Evolutionary conservation across 2,797 vertebrate genomes (phyloP).

Genomic region (Natrix natrix): DNA sequence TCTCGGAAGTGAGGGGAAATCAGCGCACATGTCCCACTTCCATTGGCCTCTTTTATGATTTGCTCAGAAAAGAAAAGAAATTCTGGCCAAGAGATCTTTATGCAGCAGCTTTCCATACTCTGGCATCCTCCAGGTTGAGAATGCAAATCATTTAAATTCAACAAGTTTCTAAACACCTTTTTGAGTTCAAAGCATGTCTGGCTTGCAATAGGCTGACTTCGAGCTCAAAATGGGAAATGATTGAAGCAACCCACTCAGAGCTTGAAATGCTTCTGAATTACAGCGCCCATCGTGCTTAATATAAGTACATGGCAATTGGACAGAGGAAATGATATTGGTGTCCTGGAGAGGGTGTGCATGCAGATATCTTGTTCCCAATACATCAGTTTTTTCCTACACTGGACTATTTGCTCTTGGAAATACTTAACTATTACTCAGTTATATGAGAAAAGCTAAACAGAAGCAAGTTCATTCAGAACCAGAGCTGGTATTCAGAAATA

Average conservation of each 20-base stretch:
- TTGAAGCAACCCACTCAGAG: not conserved
- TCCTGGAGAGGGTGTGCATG: not conserved
- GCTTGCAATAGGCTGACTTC: not conserved
- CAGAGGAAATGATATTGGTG: no score
- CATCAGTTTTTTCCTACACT: not conserved
- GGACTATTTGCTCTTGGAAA: not conserved
- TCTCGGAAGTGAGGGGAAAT: not conserved
- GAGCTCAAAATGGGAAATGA: not conserved
- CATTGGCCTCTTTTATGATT: not conserved
- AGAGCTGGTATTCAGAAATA: no score
- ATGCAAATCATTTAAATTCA: not conserved
- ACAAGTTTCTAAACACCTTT: not conserved
- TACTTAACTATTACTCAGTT: not conserved
- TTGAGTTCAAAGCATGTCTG: not conserved
- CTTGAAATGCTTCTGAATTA: not conserved
- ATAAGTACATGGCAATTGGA: not conserved
- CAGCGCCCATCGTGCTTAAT: not conserved
- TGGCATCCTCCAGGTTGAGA: not conserved
- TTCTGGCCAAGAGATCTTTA: not conserved
- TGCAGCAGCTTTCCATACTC: accelerated
- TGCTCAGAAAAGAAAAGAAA: not conserved
- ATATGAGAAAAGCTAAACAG: not conserved
- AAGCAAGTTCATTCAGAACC: not conserved
- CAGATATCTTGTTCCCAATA: not conserved
- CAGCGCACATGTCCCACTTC: not conserved